A percentile compares a stretch with the other conserved stretches of the same genome.
phyloP scores from a whole-genome alignment of 2,888 invertebrate species.

The Megastigmus dorsalis region DNA sequence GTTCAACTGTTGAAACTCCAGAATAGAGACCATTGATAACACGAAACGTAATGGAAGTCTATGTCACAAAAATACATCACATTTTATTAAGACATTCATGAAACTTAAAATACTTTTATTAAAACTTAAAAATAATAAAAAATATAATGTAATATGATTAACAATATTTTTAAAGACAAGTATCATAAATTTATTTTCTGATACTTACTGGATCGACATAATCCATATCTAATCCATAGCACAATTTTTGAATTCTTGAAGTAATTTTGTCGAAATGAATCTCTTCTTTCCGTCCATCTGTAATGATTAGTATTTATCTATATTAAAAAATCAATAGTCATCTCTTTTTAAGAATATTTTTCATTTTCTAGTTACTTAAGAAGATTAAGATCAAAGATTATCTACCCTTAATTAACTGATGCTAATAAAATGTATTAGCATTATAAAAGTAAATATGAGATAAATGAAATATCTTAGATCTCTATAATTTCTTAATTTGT shows the following conservation, averaged over 20 bases:
- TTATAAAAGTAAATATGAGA: too few species aligned
- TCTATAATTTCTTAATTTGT: too few species aligned
- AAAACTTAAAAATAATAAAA: conserved; percentile 6
- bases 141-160: conserved; percentile 21
- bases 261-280: conserved; percentile 99
- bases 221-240: conserved; percentile 96
- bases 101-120: not conserved
- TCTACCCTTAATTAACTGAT: too few species aligned
- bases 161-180: conserved; percentile 11
- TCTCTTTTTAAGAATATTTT: too few species aligned
- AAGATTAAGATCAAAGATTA: too few species aligned
- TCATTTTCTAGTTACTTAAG: too few species aligned
- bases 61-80: conserved; percentile 43
- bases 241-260: conserved; percentile 94
- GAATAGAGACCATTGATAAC: conserved; percentile 96
- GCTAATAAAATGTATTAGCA: too few species aligned
- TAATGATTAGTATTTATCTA: too few species aligned
- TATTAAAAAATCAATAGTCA: conserved; percentile 12
- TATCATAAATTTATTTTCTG: too few species aligned
- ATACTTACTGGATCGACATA: conserved; percentile 94
- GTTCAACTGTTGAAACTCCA: conserved; percentile 96
- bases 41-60: conserved; percentile 90
- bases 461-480: too few species aligned
- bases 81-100: conserved; percentile 7
- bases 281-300: conserved; percentile 92